phyloP scores from a whole-genome alignment of 1,140 invertebrate species.

The Dreissena rostriformis region DNA sequence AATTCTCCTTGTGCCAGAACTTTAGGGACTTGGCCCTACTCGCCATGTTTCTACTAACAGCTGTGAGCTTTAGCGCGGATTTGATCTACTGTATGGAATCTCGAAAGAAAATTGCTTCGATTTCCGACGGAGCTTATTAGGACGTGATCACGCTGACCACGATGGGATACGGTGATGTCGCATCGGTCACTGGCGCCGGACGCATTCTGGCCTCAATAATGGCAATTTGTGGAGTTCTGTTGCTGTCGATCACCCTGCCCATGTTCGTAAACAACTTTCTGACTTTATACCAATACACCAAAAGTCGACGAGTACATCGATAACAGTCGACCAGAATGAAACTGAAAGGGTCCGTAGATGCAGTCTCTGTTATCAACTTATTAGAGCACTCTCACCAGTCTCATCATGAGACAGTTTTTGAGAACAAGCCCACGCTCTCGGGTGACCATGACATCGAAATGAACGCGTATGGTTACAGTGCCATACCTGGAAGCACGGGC shows the following conservation, averaged over 20 bases:
- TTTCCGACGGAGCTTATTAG: slow-evolving; percentile 98
- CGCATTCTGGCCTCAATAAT: slow-evolving; percentile 89
- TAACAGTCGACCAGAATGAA: too few species aligned
- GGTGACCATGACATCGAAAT: too few species aligned
- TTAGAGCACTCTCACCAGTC: too few species aligned
- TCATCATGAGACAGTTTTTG: too few species aligned
- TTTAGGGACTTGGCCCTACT: slow-evolving; percentile 63
- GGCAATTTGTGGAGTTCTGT: slow-evolving; percentile 87
- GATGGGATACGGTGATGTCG: slow-evolving; percentile 98
- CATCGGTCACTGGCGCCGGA: slow-evolving; percentile 65
- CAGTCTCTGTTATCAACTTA: too few species aligned
- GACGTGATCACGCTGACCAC: slow-evolving; percentile 94
- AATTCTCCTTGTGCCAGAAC: slow-evolving; percentile 86
- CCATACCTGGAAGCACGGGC: too few species aligned
- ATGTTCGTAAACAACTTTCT: slow-evolving; percentile 94
- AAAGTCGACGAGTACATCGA: slow-evolving; percentile 27
- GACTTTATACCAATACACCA: slow-evolving; percentile 52
- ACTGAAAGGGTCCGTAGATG: too few species aligned
- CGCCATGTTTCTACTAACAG: slow-evolving; percentile 63
- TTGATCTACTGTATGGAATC: slow-evolving; percentile 66
- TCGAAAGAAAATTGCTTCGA: slow-evolving; percentile 86
- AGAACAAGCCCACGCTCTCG: too few species aligned
- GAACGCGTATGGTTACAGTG: too few species aligned
- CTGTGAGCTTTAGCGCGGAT: slow-evolving; percentile 62
- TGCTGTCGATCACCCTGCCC: slow-evolving; percentile 86